Conservation (phyloP, 2,113 vertebrate genomes). For the Menidia beryllina region DNA sequence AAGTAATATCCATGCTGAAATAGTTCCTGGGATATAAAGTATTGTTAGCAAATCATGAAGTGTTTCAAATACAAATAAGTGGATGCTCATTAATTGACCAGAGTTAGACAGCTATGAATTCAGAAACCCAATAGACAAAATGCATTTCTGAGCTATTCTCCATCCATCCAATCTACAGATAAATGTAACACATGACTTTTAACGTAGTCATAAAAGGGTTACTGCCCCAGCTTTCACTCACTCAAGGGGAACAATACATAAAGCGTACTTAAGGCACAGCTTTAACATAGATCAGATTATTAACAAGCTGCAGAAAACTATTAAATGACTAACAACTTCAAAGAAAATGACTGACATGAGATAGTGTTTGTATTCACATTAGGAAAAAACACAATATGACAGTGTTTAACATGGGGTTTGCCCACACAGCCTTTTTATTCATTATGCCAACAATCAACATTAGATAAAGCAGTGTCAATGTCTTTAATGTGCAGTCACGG, state of each 20-base stretch:
- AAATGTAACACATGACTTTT: neutral
- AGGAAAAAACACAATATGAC: neutral
- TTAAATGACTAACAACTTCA: neutral
- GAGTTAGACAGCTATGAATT: no score
- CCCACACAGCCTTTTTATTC: neutral
- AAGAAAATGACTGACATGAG: no score
- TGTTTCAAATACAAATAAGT: neutral
- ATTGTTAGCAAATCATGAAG: neutral
- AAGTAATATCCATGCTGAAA: neutral
- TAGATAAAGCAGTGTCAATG: conserved; percentile 9
- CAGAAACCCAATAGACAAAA: neutral
- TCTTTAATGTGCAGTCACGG: conserved; percentile 5
- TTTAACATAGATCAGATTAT: neutral
- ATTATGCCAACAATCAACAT: conserved; percentile 3
- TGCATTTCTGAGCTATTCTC: neutral
- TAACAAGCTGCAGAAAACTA: neutral
- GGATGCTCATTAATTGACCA: no score
- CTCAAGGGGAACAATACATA: neutral
- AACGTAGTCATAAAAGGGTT: neutral
- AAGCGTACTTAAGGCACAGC: neutral
- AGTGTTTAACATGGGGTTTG: neutral
- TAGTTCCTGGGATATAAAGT: neutral
- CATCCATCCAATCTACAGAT: neutral
- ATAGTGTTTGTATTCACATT: neutral
- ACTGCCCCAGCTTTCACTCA: no score